Base-by-base conservation (phyloP, 2,888 invertebrate species). In the Stratiomys singularior region DNA sequence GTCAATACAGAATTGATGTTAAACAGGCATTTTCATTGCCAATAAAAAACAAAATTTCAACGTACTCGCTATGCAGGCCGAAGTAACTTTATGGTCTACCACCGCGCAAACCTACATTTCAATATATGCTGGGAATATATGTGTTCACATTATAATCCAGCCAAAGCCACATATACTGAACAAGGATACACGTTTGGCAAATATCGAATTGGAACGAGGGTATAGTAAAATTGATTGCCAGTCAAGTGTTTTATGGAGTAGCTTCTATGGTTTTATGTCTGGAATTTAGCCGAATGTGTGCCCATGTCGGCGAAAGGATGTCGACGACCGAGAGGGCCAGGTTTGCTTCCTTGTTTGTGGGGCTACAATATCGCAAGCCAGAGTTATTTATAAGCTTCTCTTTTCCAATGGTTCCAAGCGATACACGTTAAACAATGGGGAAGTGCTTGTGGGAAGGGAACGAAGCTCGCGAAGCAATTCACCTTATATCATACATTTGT, bases 231-330 rank as follows among this genome's bases (percentile, higher is more conserved):
- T 74, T 74, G 74, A 74, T 74, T 74, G 74, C 44, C 58, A 74
- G 74, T 74, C 74, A 74, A 74, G 74, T 74, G 58, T 58, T 74
- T 74, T 74, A 74, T 74, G 74, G 58, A 58, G 74, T 74, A 74
- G 58, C 74, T 74, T 74, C 58, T 58, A 30, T 60, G 74, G 74
- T 58, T 74, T 58, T 58, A 58, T 44, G 58, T 28, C 23, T 23
- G 74, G 60, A 60, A 58, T 74, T 74, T 74, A 72, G 72, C 37
- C 18, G 58, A 58, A 58, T 74, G 37, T 30, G n/a, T 1, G 21
- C 44, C 21, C 15, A 37, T 28, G 18, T 58, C 23, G 60, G 27
- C 28, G 47, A 69, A 25, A 69, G 64, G 64, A 64, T 46, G 23
- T 9, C 46, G 46, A 37, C 37, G 9, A 37, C 37, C 37, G 5